Evolutionary conservation across 2,113 vertebrate species (phyloP), one percentile per base, ranked within the genome.

Genomic region (Columba livia): DNA sequence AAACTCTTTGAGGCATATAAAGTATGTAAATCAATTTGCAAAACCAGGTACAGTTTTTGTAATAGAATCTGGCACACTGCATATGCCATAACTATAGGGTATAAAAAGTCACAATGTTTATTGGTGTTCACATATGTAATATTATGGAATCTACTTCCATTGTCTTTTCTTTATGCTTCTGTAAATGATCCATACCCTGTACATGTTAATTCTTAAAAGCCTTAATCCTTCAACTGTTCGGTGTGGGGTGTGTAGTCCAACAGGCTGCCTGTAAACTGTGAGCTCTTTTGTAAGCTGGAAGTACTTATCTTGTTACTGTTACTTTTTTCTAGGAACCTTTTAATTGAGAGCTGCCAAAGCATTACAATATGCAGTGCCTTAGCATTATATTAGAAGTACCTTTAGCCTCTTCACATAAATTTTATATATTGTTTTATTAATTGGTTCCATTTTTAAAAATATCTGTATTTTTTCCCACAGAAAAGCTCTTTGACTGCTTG

Each of bases 351-450:
- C 99, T 99, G 99, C 99, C 99, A 99, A 99, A 99, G 99, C 97
- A 97, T 99, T 98, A 98, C 98, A 97, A 98, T 98, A 98, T 98
- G 98, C 99, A 99, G 99, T 99, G 99, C 99, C 99, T 99, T 99
- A 99, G 98, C 96, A 95, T 97, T 97, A 98, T 97, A 95, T 92
- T 98, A 97, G 97, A 95, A 95, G 26, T 97, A 97, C 96, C 96
- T 93, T 97, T 96, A 96, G 97, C 97, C 97, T 98, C 95, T 97
- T 94, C 93, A 91, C 56, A 18, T 89, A 89, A 72, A 80, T 85
- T 96, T 90, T 97, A 89, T 48, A 75, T 62, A 8, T 97, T 95
- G 93, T 86, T 91, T 96, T 94, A 87, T 89, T 34, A 71, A 98
- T 97, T 97, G 97, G 97, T 98, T 97, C 91, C 32, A 12, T 91